Evolutionary conservation across 2,797 vertebrate genomes (phyloP).

Genomic region (Jordanella pulchra): DNA sequence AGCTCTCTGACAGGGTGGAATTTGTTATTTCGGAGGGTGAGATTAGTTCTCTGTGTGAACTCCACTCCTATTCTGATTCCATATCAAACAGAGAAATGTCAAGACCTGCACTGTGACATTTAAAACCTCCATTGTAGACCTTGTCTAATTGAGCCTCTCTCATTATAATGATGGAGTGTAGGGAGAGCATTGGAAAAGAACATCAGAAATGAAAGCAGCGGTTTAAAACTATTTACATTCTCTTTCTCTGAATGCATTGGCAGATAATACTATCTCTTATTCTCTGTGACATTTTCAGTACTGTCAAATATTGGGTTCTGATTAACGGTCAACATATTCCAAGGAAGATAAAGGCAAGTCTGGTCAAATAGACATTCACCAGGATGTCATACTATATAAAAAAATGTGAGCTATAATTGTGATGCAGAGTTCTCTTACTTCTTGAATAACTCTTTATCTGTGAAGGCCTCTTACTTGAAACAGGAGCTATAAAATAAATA

Average conservation of each 20-base stretch:
- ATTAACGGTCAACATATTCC: constrained; percentile 67
- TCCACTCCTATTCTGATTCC: constrained; percentile 74
- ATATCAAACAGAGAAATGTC: constrained; percentile 82
- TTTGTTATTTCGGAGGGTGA: constrained; percentile 69
- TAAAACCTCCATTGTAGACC: constrained; percentile 76
- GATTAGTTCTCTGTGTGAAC: constrained; percentile 76
- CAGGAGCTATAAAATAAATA: constrained; percentile 24
- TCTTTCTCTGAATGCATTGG: constrained; percentile 10
- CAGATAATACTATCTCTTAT: constrained; percentile 53
- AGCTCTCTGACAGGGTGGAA: constrained; percentile 50
- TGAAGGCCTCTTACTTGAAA: constrained; percentile 25
- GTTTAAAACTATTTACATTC: constrained; percentile 69
- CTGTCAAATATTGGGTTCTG: constrained; percentile 54
- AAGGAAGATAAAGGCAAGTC: constrained; percentile 65
- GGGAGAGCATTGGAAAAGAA: constrained; percentile 47
- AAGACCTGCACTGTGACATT: constrained; percentile 82
- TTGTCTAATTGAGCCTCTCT: constrained; percentile 80
- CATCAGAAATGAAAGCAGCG: constrained; percentile 60
- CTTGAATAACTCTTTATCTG: constrained; percentile 42
- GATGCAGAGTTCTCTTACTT: constrained; percentile 37
- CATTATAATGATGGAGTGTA: constrained; percentile 79
- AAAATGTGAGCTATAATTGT: constrained; percentile 43
- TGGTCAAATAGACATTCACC: constrained; percentile 58
- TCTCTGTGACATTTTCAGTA: constrained; percentile 69
- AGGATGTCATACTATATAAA: constrained; percentile 51